Conservation (phyloP, 2,113 vertebrate genomes). For the Athene noctua region DNA sequence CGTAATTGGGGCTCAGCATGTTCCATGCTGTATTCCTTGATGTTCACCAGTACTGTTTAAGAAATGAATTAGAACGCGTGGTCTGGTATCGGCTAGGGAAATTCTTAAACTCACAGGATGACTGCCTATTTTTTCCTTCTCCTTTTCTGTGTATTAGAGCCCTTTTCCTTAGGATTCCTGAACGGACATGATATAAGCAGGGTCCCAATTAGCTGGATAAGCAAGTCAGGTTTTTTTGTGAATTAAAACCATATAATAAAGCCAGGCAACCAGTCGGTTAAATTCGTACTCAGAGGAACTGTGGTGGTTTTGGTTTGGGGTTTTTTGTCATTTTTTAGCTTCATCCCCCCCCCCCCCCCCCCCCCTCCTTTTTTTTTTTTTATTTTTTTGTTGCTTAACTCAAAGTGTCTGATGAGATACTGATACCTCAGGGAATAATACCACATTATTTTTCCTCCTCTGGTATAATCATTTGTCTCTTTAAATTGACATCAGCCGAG, state of each 20-base stretch:
- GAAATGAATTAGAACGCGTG: constrained; percentile 54
- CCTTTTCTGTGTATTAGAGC: not conserved
- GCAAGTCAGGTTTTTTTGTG: not conserved
- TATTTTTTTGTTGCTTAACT: not conserved
- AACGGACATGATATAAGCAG: constrained; percentile 16
- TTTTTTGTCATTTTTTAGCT: not conserved
- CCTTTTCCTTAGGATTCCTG: constrained; percentile 11
- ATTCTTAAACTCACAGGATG: constrained; percentile 44
- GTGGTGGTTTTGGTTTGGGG: not conserved
- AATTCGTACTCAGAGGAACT: not conserved
- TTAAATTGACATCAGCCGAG: constrained; percentile 43
- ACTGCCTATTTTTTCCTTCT: not conserved
- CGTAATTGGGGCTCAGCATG: constrained; percentile 69
- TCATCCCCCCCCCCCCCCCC: too few species aligned
- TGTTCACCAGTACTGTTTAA: constrained; percentile 66
- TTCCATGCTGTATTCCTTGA: constrained; percentile 55
- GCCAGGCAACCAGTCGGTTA: not conserved
- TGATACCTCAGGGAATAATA: not conserved
- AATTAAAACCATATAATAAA: not conserved
- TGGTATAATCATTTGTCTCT: constrained; percentile 38
- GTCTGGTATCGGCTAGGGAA: constrained; percentile 46
- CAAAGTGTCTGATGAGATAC: constrained; percentile 7
- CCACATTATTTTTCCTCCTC: constrained; percentile 30
- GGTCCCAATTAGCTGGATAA: constrained; percentile 32
- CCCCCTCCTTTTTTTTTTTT: not conserved